Evolutionary conservation across 2,797 vertebrate species (phyloP).

Genomic region (Sebastes goodei): DNA sequence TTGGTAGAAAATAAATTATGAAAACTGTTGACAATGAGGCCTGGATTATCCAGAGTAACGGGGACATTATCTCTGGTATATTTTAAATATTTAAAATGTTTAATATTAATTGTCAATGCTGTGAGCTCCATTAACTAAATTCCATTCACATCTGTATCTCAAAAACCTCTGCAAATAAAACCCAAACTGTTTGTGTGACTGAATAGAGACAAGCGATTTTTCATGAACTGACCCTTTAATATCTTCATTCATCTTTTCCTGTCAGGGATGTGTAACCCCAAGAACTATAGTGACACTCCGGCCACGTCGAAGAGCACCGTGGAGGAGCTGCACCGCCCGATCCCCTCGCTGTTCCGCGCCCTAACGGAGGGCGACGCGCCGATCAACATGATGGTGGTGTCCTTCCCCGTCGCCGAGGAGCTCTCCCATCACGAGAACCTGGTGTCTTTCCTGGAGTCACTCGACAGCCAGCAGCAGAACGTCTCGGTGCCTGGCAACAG

Average conservation of each 20-base stretch:
- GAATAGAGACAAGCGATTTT: background rate
- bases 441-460: conserved; percentile 94
- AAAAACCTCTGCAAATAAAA: background rate
- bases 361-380: conserved; percentile 94
- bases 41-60: background rate
- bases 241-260: background rate
- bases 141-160: background rate
- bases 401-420: conserved; percentile 95
- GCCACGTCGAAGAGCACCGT: conserved; percentile 98
- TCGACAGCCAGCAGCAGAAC: conserved; percentile 92
- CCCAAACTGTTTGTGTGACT: background rate
- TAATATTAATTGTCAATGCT: background rate
- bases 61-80: background rate
- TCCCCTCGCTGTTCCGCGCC: conserved; percentile 95
- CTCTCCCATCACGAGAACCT: conserved; percentile 95
- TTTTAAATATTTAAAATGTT: no score
- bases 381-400: conserved; percentile 96
- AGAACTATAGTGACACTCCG: conserved; percentile 96
- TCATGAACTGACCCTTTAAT: background rate
- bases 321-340: conserved; percentile 94
- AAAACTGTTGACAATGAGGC: background rate
- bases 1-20: background rate
- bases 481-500: conserved; percentile 91
- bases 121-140: background rate
- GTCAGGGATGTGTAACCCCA: conserved; percentile 97